Evolutionary conservation across 2,797 vertebrate species (phyloP), one percentile per base, ranked within the genome.

Genomic region (Hephaestus fuliginosus): DNA sequence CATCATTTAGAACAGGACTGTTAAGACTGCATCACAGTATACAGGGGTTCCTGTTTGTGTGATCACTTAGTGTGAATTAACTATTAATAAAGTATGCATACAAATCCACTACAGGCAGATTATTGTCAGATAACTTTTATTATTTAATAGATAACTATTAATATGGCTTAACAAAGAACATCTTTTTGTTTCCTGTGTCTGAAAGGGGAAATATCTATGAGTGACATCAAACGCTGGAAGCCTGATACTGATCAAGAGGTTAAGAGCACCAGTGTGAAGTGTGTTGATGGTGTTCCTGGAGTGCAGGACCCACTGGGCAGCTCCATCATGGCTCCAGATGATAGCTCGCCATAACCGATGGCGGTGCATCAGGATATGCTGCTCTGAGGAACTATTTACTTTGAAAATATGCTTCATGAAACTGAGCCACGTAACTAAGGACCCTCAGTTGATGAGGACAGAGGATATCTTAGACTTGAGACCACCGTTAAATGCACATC

Each of bases 281-380:
- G 83, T 18, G 77, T 60, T n/a, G 90, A 92, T 55, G 58, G 70
- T 36, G 72, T 84, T 30, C 94, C 93, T 8, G 65, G 70, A 15
- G 67, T 85, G 33, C 94, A 94, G 81, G 86, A 93, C 76, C 93
- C 92, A 53, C 89, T 95, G 55, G 93, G 94, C 28, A 95, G 95
- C 87, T 92, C 90, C 6, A 73, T 91, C 10, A 88, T 94, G 90
- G 80, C 74, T 43, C 71, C 77, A 7, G 61, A 79, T 15, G 75
- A 82, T 17, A 78, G 67, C 28, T 80, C 79, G 68, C 76, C 79
- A 65, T 67, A 78, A 70, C 74, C 39, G 14, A 52, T 81, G 56
- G 25, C 14, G 8, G 2, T 51, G 60, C 39, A 56, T 63, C 56
- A 20, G 48, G 51, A 76, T 51, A 25, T 63, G 65, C 75, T 82